phyloP scores from a whole-genome alignment of 2,113 vertebrate species.

The Lutjanus erythropterus region DNA sequence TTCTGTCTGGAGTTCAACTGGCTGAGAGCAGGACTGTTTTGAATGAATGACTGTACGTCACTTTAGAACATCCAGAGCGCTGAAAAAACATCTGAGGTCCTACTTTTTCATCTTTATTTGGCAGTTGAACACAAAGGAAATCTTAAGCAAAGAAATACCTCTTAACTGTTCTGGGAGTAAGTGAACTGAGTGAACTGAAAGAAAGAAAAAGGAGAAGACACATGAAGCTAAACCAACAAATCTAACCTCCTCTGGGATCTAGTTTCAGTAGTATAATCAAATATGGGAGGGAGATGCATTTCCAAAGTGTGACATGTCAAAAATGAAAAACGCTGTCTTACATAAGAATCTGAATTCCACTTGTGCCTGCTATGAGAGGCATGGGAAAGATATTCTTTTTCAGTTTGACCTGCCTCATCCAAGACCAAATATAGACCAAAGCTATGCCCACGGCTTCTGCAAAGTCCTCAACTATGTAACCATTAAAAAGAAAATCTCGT shows the following conservation, averaged over 20 bases:
- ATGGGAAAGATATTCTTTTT: conserved; percentile 51
- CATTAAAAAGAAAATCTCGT: conserved; percentile 38
- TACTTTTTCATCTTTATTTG: conserved; percentile 9
- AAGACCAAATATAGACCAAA: conserved; percentile 59
- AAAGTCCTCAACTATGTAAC: conserved; percentile 26
- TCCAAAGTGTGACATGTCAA: conserved; percentile 45
- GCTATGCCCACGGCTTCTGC: background rate
- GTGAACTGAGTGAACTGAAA: conserved; percentile 28
- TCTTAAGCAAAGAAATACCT: background rate
- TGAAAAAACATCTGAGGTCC: background rate
- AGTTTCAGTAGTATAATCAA: conserved; percentile 50
- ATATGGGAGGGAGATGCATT: conserved; percentile 30
- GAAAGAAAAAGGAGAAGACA: conserved; percentile 38
- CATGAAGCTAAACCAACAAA: conserved; percentile 57
- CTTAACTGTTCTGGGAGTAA: conserved; percentile 7
- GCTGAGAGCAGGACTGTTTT: conserved; percentile 19
- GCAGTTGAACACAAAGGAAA: background rate
- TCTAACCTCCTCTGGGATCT: conserved; percentile 35
- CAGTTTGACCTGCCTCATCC: conserved; percentile 30
- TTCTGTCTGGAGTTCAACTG: conserved; percentile 30
- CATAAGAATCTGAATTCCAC: conserved; percentile 60
- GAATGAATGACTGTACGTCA: conserved; percentile 35
- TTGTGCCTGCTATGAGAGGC: conserved; percentile 37
- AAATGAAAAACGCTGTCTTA: conserved; percentile 58
- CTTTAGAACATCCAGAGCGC: background rate